Evolutionary conservation across 2,797 vertebrate species (phyloP), one percentile per base, ranked within the genome.

Genomic region (Salmo trutta): DNA sequence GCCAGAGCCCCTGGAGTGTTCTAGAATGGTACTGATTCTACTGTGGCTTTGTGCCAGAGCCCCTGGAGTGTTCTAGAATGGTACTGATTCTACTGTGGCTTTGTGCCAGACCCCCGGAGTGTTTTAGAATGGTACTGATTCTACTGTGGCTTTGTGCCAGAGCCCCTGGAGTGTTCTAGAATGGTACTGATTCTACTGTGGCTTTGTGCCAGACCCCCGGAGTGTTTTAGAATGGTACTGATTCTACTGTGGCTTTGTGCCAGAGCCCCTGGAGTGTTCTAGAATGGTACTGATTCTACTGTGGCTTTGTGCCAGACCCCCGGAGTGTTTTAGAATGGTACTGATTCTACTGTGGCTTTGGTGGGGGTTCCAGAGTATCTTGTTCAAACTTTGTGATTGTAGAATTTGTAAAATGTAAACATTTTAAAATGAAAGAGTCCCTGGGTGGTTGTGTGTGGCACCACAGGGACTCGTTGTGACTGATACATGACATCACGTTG

Each of bases 311-410:
- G 5, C 33, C 33, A 33, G 33, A 33, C 33, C 5, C 33, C 5
- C 6, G 33, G 33, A 1, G 33, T 36, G 67, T 36, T 69, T 19
- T 36, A 6, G 33, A 41, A 33, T n/a, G 31, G 16, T n/a, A 3
- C 31, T 16, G 67, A 41, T 41, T 36, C 29, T 19, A 36, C 17
- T 69, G 67, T 69, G 67, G 67, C 29, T 33, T 29, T 29, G 67
- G 67, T 5, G 15, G 27, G 15, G 4, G 64, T 66, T 16, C 64
- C 64, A 68, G 16, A 33, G 66, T 33, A 17, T 66, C 27, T 27
- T 66, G 5, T 75, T 53, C 78, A 80, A 69, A 36, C 15, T 17
- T 41, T 19, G 17, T 19, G 67, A 70, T 14, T 47, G 31, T 70
- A 36, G 36, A 47, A 69, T 36, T 1, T 69, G 8, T 69, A 2